phyloP scores from a whole-genome alignment of 2,888 invertebrate genomes.

The Entomobrya multifasciata region DNA sequence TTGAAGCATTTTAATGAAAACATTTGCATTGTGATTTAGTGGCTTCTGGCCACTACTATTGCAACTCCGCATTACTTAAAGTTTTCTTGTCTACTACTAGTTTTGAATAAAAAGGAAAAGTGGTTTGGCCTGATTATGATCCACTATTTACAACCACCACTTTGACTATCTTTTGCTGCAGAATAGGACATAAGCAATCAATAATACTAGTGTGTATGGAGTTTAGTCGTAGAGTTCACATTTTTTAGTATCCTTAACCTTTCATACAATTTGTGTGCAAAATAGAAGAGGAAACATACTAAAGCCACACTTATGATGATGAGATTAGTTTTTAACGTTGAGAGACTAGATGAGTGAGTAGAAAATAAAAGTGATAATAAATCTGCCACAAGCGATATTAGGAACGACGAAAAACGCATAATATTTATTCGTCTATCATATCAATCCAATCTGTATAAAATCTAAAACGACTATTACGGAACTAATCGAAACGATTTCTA shows the following conservation, averaged over 20 bases:
- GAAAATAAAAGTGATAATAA: conserved; percentile 30
- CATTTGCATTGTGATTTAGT: conserved; percentile 21
- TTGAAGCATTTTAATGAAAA: background rate
- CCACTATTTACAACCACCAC: conserved; percentile 40
- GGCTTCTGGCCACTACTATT: conserved; percentile 28
- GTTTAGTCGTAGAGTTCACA: too few species aligned
- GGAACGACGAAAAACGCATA: conserved; percentile 36
- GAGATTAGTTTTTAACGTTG: background rate
- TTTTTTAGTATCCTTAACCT: too few species aligned
- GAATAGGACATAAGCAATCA: too few species aligned
- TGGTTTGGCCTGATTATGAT: conserved; percentile 78
- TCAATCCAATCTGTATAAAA: conserved; percentile 20
- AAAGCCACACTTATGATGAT: too few species aligned
- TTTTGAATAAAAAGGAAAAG: conserved; percentile 74
- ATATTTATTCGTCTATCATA: background rate
- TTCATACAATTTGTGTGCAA: too few species aligned
- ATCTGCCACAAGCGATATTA: conserved; percentile 31
- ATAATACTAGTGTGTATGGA: too few species aligned
- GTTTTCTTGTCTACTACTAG: conserved; percentile 37
- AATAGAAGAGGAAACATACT: too few species aligned
- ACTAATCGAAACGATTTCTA: conserved; percentile 42
- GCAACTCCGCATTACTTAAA: background rate
- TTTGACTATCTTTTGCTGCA: too few species aligned
- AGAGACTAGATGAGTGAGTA: background rate
- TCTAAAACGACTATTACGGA: conserved; percentile 6